Percentiles rank a stretch among this genome's conserved stretches.
These are phyloP conservation scores for Virgularia gustaviana DNA, from an alignment of 92 coral and sea anemone species.

Conservation along the genomic window DNA sequence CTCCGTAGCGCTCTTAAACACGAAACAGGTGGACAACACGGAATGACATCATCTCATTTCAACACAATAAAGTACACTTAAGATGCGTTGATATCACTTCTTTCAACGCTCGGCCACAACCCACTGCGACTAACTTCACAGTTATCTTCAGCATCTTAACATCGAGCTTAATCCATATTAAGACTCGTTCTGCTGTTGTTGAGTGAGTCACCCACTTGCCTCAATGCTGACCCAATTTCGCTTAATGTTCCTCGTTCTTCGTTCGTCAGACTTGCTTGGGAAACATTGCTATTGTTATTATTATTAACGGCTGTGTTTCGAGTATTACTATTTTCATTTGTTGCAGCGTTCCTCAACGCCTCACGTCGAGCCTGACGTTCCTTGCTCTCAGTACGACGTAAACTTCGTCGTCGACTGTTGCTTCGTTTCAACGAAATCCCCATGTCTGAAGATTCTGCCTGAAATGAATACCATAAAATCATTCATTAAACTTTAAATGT, in stretches of 20 bases:
- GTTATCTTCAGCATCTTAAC: too few relatives aligned
- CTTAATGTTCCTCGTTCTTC: conserved; percentile 64
- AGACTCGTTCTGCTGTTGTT: conserved; percentile 80
- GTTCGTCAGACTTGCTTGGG: conserved; percentile 3
- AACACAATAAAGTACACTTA: too few relatives aligned
- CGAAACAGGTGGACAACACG: too few relatives aligned
- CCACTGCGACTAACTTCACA: too few relatives aligned
- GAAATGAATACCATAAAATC: not conserved
- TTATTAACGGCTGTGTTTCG: too few relatives aligned
- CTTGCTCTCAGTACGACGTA: conserved; percentile 78
- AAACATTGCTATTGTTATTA: conserved; percentile 23
- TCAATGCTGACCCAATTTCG: conserved; percentile 82
- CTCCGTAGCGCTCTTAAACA: too few relatives aligned
- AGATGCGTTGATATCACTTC: too few relatives aligned
- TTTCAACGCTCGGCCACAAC: too few relatives aligned
- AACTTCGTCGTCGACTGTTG: conserved; percentile 92
- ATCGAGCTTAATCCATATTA: too few relatives aligned
- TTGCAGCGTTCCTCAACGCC: conserved; percentile 55
- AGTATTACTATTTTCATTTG: too few relatives aligned
- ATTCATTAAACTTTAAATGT: not conserved
- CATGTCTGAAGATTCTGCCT: conserved; percentile 53
- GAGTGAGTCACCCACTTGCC: conserved; percentile 84
- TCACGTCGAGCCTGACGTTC: conserved; percentile 65
- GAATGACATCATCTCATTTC: too few relatives aligned
- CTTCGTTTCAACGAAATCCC: conserved; percentile 84